phyloP scores from a whole-genome alignment of 2,113 vertebrate genomes.

The Tragelaphus strepsiceros region DNA sequence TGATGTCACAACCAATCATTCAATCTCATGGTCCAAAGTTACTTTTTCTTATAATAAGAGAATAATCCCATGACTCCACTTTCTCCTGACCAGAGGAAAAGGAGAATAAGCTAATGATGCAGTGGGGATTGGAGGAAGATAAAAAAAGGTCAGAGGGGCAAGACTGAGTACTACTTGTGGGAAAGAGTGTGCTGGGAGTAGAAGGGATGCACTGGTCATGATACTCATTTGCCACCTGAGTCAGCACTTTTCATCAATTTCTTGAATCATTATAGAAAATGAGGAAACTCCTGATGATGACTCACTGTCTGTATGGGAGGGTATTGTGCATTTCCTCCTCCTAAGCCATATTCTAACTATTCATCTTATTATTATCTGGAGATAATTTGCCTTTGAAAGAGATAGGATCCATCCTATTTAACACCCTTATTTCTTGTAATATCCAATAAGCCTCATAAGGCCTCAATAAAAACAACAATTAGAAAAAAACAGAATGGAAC shows the following conservation, averaged over 20 bases:
- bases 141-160: not conserved
- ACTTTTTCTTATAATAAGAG: not conserved
- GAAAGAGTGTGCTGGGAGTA: not conserved
- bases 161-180: not conserved
- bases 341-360: not conserved
- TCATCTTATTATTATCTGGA: not conserved
- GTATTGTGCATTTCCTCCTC: not conserved
- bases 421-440: not conserved
- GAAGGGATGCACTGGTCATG: accelerated
- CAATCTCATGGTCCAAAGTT: not conserved
- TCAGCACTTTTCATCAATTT: not conserved
- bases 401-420: not conserved
- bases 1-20: not conserved
- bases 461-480: not conserved
- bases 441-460: not conserved
- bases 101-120: not conserved
- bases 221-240: not conserved
- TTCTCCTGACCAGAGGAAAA: not conserved
- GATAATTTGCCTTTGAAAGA: not conserved
- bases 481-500: not conserved
- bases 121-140: not conserved
- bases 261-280: not conserved
- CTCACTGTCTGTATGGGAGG: not conserved
- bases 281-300: not conserved
- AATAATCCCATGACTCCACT: not conserved